These are phyloP conservation scores for Stegana nigrithorax DNA, from an alignment of 2,888 invertebrate genomes.

Conservation along the genomic window DNA sequence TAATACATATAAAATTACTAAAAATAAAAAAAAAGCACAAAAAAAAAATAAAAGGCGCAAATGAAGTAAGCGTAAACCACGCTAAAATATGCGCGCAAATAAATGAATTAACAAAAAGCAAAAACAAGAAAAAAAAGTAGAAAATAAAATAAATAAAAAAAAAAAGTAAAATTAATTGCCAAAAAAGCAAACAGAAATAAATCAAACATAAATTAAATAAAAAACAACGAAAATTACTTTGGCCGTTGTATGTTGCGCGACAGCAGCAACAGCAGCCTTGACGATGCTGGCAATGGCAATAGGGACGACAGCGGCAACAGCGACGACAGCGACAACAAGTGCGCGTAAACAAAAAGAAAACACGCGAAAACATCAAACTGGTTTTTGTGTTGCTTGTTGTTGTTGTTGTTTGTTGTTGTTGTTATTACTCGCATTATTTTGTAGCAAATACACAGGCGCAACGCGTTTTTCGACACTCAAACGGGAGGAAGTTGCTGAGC, in stretches of 20 bases:
- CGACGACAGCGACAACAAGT: background rate
- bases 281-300: no score
- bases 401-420: no score
- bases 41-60: background rate
- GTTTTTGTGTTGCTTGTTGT: constrained; percentile 37
- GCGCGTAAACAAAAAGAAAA: background rate
- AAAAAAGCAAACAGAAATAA: constrained; percentile 28
- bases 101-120: constrained; percentile 59
- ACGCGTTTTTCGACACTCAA: background rate
- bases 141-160: background rate
- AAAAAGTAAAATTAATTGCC: background rate
- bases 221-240: constrained; percentile 58
- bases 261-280: no score
- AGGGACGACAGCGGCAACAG: background rate
- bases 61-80: background rate
- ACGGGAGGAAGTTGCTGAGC: background rate
- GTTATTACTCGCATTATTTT: no score
- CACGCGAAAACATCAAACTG: constrained; percentile 10
- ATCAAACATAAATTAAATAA: constrained; percentile 56
- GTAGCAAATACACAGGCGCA: constrained; percentile 54
- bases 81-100: constrained; percentile 44
- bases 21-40: background rate
- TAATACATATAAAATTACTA: background rate
- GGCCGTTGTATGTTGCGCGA: no score
- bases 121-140: constrained; percentile 33